These are phyloP conservation scores for Nomada fucata DNA, from an alignment of 2,888 invertebrate species.

Conservation along the genomic window DNA sequence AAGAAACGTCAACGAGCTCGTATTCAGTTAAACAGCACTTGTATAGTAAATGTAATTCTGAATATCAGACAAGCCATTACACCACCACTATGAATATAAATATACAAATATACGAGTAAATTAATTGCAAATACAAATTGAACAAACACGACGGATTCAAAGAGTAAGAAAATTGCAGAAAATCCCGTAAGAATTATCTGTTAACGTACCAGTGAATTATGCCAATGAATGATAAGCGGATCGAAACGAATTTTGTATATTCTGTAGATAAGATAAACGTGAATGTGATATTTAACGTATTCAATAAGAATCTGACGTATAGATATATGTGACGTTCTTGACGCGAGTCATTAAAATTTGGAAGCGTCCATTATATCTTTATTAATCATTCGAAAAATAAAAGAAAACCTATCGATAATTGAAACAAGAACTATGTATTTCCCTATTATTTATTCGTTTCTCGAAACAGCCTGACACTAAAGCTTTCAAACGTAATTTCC, in stretches of 20 bases:
- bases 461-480: background rate
- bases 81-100: conserved; percentile 22
- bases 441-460: background rate
- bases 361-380: conserved; percentile 15
- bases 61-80: conserved; percentile 36
- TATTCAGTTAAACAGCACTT: conserved; percentile 34
- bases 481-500: background rate
- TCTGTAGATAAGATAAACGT: conserved; percentile 82
- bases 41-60: conserved; percentile 44
- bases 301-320: conserved; percentile 77
- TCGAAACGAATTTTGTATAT: conserved; percentile 76
- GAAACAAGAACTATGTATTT: background rate
- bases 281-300: conserved; percentile 83
- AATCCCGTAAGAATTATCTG: conserved; percentile 30
- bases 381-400: background rate
- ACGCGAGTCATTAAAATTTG: conserved; percentile 64
- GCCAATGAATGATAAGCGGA: conserved; percentile 35
- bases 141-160: background rate
- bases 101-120: conserved; percentile 38
- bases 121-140: conserved; percentile 22
- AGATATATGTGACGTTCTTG: conserved; percentile 58
- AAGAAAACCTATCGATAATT: background rate
- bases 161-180: conserved; percentile 8
- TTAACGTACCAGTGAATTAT: conserved; percentile 48
- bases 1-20: conserved; percentile 28